Evolutionary conservation across 2,888 invertebrate species (phyloP), one percentile per base, ranked within the genome.

Genomic region (Ectobius pallidus): DNA sequence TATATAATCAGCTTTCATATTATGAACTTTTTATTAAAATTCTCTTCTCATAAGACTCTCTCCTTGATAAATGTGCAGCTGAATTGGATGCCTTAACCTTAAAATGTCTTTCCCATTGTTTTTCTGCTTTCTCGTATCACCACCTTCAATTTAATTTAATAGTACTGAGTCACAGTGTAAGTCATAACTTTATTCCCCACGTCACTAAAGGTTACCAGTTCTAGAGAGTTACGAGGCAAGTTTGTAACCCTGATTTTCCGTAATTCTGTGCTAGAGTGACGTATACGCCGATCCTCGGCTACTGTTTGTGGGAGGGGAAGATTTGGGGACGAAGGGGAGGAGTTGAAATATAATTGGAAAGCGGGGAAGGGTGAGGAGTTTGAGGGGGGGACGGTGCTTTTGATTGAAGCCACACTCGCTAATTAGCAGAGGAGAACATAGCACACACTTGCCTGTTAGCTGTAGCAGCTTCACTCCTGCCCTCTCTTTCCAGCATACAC

Each of bases 351-450:
- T 72, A 72, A 72, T 72, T 72, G 72, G 72, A 72, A 72, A 72
- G 72, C 52, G 49, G 20, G 67, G 34, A 46, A 63, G 72, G 22
- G 74, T 69, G 46, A 30, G 34, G 67, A 58, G 67, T 55, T 11
- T 16, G 74, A 61, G 73, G 70, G 73, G 61, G 16, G 68, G 61
- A 39, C 14, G 18, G 58, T 25, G 72, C 74, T 71, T 75, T 75
- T 75, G 75, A 75, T 75, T 75, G 74, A 75, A 75, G 75, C 75
- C 75, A 75, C 75, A 75, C 75, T 75, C 74, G 71, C 74, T 75
- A 75, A 75, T 75, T 75, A 75, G 75, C 70, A 52, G 52, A 65
- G 70, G 70, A 65, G 72, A 69, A 63, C 69, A 72, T 55, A 63
- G 72, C 58, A 63, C 72, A 69, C 62, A 69, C 71, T 71, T 71